A percentile compares a stretch with the other conserved stretches of the same genome.
phyloP scores from a whole-genome alignment of 2,888 invertebrate genomes.

The Hetaerina titia region DNA sequence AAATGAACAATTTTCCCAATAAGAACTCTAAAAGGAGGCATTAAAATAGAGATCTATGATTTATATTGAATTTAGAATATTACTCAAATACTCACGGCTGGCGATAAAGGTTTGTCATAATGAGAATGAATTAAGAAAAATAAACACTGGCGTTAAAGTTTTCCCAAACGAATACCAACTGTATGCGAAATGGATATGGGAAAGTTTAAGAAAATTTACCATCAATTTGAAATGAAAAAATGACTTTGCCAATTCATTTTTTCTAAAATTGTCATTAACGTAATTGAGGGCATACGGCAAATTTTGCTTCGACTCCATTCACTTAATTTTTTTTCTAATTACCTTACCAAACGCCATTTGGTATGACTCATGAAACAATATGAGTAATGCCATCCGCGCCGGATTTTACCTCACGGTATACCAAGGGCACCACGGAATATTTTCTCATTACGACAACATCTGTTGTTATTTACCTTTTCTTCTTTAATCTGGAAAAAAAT shows the following conservation, averaged over 20 bases:
- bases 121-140: too few species aligned
- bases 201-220: neutral
- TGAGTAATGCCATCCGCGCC: neutral
- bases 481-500: neutral
- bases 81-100: too few species aligned
- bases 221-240: neutral
- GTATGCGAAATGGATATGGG: too few species aligned
- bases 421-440: neutral
- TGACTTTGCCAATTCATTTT: too few species aligned
- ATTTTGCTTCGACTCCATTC: neutral
- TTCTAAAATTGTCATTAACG: too few species aligned
- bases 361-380: neutral
- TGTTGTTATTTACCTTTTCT: neutral
- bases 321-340: neutral
- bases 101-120: too few species aligned
- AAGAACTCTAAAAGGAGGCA: too few species aligned
- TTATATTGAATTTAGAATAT: too few species aligned
- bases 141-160: too few species aligned
- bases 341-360: neutral
- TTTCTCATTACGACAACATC: neutral
- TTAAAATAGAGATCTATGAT: too few species aligned
- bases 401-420: neutral
- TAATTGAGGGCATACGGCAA: neutral
- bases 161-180: too few species aligned
- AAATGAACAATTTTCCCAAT: too few species aligned